phyloP scores from a whole-genome alignment of 2,113 vertebrate species.

The Regulus satrapa region DNA sequence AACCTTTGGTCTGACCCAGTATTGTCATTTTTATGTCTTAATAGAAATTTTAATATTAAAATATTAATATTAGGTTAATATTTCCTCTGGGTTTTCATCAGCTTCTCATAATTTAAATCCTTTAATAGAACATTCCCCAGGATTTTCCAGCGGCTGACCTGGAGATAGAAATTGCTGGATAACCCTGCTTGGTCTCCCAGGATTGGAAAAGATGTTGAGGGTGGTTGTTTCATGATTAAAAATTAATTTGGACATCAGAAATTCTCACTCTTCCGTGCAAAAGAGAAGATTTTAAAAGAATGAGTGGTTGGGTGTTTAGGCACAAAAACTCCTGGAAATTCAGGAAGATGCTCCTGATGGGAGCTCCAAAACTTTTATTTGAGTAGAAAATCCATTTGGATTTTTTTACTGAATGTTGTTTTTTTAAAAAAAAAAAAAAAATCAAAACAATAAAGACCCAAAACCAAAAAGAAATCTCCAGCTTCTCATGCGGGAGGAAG shows the following conservation, averaged over 20 bases:
- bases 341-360: background rate
- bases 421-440: background rate
- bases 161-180: background rate
- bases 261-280: background rate
- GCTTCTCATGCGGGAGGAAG: background rate
- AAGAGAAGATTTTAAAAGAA: background rate
- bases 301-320: accelerated
- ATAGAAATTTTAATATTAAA: background rate
- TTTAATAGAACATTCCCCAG: background rate
- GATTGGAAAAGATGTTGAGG: background rate
- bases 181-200: too few relatives aligned
- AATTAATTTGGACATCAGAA: background rate
- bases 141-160: background rate
- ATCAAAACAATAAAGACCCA: too few relatives aligned
- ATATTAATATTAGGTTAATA: background rate
- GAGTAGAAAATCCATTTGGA: background rate
- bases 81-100: background rate
- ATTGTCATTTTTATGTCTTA: background rate
- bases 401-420: background rate
- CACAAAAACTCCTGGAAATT: background rate
- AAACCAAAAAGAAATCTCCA: background rate
- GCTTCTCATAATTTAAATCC: background rate
- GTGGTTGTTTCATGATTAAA: background rate
- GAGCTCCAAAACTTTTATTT: background rate
- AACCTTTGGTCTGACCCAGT: background rate